Evolutionary conservation across 2,888 invertebrate species (phyloP), one percentile per base, ranked within the genome.

Genomic region (Troilus luridus): DNA sequence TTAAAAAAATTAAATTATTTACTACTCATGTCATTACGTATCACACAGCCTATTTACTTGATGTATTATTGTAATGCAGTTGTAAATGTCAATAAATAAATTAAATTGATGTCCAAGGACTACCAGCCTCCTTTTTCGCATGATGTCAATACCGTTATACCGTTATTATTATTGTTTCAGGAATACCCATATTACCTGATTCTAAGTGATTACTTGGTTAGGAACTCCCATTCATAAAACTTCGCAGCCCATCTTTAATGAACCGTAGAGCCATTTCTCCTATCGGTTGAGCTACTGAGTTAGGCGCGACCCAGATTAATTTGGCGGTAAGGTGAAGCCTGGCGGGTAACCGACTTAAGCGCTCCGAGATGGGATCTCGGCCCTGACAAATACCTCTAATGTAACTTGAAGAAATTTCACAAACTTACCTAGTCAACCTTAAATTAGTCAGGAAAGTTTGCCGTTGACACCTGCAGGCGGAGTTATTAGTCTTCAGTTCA

Each of bases 301-400:
- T 77, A 77, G 17, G 27, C 12, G 72, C 8, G 41, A 41, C 72
- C 27, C 17, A 41, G 72, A 77, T 77, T 77, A 27, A 77, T 77
- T 77, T 41, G 72, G 72, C 17, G 41, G 41, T 27, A 19, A 19
- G 14, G 17, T 77, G 72, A 77, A 41, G 72, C 12, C 27, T 41
- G 27, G 72, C 41, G 72, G 72, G 72, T 77, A 77, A 77, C 72
- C 72, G 72, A 77, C 72, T 77, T 77, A 41, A 77, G 24, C 67
- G 67, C 24, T 24, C 14, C 67, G 24, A 67, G 72, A 77, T 77
- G 21, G 72, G 41, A 77, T 77, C 72, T 41, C 72, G 9, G 21
- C 72, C 72, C 27, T 77, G 72, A 77, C 72, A 77, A 77, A 77
- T 77, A 77, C 72, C 72, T 77, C 72, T 77, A 77, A 77, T 77